Evolutionary conservation across 2,888 invertebrate species (phyloP), one percentile per base, ranked within the genome.

Genomic region (Conomelus anceps): DNA sequence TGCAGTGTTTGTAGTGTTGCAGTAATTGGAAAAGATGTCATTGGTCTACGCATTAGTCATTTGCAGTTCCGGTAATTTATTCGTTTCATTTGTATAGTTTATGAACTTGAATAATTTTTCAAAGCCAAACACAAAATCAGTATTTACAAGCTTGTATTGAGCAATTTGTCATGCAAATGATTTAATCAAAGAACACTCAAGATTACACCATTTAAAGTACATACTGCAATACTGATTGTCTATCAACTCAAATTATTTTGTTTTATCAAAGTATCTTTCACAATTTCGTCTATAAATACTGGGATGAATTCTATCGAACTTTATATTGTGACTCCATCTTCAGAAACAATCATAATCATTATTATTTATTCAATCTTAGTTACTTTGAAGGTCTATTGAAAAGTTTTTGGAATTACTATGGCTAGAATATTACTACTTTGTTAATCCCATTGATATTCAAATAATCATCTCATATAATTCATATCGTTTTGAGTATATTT

Each of bases 1-100:
- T 99, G 99, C 93, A 95, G 95, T 9, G 95, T 98, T 0, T 98
- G 98, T 92, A 96, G 95, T 41, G 97, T 98, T 3, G 96, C 99
- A 0, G 97, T 98, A 93, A 96, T 99, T 89, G 99, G 99, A 0
- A 98, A 97, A 93, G 98, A 98, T 92, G 96, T 96, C 29, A 95
- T 97, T 91, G 99, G 99, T 0, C 94, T 99, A 86, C 95, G 97
- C 93, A 98, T 99, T 93, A 98, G 98, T 92, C 94, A 94, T n/a
- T 93, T 95, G 91, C 96, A 96, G 92, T 95, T 94, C 92, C 94
- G 95, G 93, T 95, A 94, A 94, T 91, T 85, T n/a, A 85, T 41
- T 22, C 22, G 41, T 23, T 85, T 88, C 23, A 84, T 7, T 22
- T 88, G 23, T 22, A 26, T 34, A 23, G 11, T 88, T n/a, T 29